phyloP scores from a whole-genome alignment of 1,140 invertebrate genomes.

The Melitaea cinxia region DNA sequence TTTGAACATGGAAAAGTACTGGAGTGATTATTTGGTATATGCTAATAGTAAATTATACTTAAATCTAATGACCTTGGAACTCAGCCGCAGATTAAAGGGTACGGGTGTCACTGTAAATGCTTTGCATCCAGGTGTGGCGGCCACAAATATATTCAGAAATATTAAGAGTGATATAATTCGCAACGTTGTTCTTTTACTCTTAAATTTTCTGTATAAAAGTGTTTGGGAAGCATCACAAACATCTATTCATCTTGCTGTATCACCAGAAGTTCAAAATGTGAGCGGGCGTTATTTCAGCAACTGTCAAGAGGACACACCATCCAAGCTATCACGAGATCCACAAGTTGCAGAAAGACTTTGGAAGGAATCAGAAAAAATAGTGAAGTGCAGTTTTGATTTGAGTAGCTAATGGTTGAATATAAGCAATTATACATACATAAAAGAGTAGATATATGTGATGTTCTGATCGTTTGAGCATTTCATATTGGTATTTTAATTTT shows the following conservation, averaged over 20 bases:
- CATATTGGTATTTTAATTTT: too few species aligned
- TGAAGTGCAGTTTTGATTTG: conserved; percentile 62
- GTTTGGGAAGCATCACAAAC: conserved; percentile 83
- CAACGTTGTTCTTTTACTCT: conserved; percentile 42
- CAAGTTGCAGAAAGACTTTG: conserved; percentile 74
- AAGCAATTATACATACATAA: background rate
- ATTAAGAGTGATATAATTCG: conserved; percentile 81
- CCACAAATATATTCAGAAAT: conserved; percentile 91
- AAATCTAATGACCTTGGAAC: conserved; percentile 91
- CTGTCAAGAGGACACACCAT: conserved; percentile 74
- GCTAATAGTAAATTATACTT: conserved; percentile 94
- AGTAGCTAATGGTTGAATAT: background rate
- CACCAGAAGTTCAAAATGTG: conserved; percentile 79
- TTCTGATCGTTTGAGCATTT: too few species aligned
- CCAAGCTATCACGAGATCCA: conserved; percentile 64
- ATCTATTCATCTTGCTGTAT: conserved; percentile 81
- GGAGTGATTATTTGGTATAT: conserved; percentile 87
- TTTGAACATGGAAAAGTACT: conserved; percentile 86
- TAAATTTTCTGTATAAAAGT: conserved; percentile 74
- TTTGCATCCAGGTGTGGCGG: conserved; percentile 93
- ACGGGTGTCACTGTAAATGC: conserved; percentile 92
- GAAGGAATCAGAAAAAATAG: conserved; percentile 73
- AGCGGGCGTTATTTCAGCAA: conserved; percentile 84
- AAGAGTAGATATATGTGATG: too few species aligned
- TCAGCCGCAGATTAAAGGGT: conserved; percentile 88